Base-by-base conservation (phyloP, 2,888 invertebrate genomes). In the Drosophila pseudotalamancana region DNA sequence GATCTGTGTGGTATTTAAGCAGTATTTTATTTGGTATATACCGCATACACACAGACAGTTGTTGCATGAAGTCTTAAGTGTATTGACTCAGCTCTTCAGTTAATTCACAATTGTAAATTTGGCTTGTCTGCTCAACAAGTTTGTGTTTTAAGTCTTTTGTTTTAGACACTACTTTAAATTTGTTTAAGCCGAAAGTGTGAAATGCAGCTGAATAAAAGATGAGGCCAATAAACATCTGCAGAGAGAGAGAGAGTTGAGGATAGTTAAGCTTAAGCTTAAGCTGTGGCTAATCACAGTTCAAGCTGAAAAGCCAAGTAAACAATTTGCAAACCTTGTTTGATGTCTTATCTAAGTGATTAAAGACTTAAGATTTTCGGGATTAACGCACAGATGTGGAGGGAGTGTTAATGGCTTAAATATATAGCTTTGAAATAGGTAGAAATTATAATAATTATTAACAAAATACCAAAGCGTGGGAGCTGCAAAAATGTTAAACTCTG, bases 111-210 rank as follows among this genome's bases (percentile, higher is more conserved):
- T 42, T n/a, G n/a, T 21, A 27, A 34, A 42, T 55, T 61, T 51
- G 29, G 9, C 18, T 29, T 21, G 19, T 12, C 6, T 43, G 14
- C 23, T n/a, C 1, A 31, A 25, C 56, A 53, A 72, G 79, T 80
- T 82, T 46, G 83, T 46, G 69, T 37, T 72, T 39, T 64, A 59
- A 73, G 86, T 86, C 80, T 70, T 86, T 83, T 71, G 71, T 70
- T 53, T 62, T 16, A 29, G 2, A 0, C 3, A 6, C 9, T 27
- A 19, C 8, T 16, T 14, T 23, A n/a, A n/a, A 25, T 25, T 27
- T 54, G 34, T 4, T 8, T 34, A 34, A 48, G 53, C 49, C 4
- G 49, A 54, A 34, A 34, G 31, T 61, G 31, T 40, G 16, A 32
- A 48, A 19, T 11, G n/a, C 21, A 59, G 49, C 25, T 60, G 18